Base-by-base conservation (phyloP, 2,888 invertebrate genomes). In the Anthrax anthrax region DNA sequence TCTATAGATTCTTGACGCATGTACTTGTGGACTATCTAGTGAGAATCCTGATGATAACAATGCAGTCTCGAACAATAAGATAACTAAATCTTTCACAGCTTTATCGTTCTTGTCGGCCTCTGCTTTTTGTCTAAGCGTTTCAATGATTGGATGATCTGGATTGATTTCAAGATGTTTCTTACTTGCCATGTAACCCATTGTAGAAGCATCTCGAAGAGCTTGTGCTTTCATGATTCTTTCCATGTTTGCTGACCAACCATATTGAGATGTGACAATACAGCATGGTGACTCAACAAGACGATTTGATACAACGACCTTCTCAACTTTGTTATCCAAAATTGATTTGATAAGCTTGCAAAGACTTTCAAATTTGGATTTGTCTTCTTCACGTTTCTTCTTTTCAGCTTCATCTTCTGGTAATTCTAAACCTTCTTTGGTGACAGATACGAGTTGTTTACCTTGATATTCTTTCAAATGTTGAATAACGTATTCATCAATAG, bases 151-250 rank as follows among this genome's bases (percentile, higher is more conserved):
- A 71, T 98, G 97, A 56, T 79, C 79, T 1, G 97, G 96, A 68
- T 98, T 98, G 70, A 98, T 86, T 72, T 98, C 98, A 37, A 98
- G 72, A 61, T 97, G 95, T 70, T 98, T 98, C 77, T 98, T 98
- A 54, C 97, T 96, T 2, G 96, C 89, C 97, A 98, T 98, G 76
- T 98, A 98, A 37, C 97, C 96, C 95, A 97, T 95, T 53, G 97
- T 96, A n/a, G 91, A 88, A 0, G 92, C 84, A 64, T 98, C 97
- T 29, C 96, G 77, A 14, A 98, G 78, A 37, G 97, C 97, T 69
- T 98, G 97, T 0, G 97, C 97, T 71, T 98, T 98, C 97, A 98
- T 98, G 71, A 98, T 98, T 50, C 98, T 82, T 67, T 98, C 98
- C 97, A 98, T 98, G 72, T 98, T 98, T 1, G 97, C 97, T 1